These are phyloP conservation scores for Geococcyx californianus DNA, from an alignment of 2,113 vertebrate species.

Conservation along the genomic window DNA sequence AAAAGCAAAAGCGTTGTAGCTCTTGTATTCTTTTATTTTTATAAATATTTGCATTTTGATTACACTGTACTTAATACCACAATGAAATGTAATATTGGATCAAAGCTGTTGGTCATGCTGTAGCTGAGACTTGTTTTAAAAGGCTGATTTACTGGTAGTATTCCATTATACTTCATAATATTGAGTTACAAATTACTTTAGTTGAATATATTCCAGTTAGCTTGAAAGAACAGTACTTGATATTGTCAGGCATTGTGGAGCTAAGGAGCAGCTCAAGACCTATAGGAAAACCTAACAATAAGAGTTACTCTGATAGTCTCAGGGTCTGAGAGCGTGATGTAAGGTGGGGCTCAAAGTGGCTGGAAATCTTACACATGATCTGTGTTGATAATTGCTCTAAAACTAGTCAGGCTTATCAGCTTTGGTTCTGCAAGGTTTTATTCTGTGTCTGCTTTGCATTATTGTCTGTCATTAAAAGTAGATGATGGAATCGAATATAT, in stretches of 20 bases:
- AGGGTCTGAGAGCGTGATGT: not conserved
- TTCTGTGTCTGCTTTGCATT: not conserved
- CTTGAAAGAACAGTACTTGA: not conserved
- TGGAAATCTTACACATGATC: not conserved
- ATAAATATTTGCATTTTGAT: slow-evolving; percentile 73
- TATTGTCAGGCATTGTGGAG: not conserved
- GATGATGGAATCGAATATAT: not conserved
- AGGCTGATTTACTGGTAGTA: not conserved
- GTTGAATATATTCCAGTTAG: not conserved
- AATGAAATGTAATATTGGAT: slow-evolving; percentile 44
- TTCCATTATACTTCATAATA: not conserved
- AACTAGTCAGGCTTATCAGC: not conserved
- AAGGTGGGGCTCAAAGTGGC: not conserved
- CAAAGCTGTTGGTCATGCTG: slow-evolving; percentile 43
- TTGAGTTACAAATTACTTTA: not conserved
- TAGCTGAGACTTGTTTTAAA: slow-evolving; percentile 39
- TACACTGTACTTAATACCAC: slow-evolving; percentile 45
- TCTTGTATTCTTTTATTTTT: slow-evolving; percentile 61
- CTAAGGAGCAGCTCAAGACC: not conserved
- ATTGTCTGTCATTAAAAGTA: not conserved
- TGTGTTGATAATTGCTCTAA: not conserved
- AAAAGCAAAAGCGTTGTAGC: slow-evolving; percentile 16
- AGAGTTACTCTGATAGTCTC: not conserved
- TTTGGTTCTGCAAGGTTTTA: not conserved
- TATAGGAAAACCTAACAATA: not conserved